Percentiles rank a stretch among this genome's conserved stretches.
phyloP scores from a whole-genome alignment of 2,888 invertebrate species.

The Xylota sylvarum region DNA sequence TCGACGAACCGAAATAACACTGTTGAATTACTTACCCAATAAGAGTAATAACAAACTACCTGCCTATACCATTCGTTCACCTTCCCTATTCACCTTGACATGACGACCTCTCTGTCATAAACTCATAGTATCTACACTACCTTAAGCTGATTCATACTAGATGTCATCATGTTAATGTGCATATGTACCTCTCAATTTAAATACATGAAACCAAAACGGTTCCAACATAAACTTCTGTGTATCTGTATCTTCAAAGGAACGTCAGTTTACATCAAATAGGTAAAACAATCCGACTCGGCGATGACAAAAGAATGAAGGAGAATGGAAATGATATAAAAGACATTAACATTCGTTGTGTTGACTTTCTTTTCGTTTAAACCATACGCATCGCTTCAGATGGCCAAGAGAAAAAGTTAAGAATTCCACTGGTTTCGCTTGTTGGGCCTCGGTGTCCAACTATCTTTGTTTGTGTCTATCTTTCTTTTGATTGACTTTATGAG shows the following conservation, averaged over 20 bases:
- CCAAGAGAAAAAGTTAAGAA: conserved; percentile 26
- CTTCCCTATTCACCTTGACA: conserved; percentile 55
- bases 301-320: conserved; percentile 9
- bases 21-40: conserved; percentile 24
- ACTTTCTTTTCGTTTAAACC: conserved; percentile 66
- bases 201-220: conserved; percentile 1
- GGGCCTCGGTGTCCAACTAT: neutral
- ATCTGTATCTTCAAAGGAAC: neutral
- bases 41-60: conserved; percentile 8
- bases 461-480: neutral
- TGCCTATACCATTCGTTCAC: conserved; percentile 8
- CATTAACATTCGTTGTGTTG: conserved; percentile 46
- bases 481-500: conserved; percentile 1
- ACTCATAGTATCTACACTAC: neutral
- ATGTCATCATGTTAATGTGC: neutral
- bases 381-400: conserved; percentile 11
- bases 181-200: neutral
- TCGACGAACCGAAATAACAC: conserved; percentile 16
- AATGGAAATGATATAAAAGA: conserved; percentile 8
- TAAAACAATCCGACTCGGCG: neutral
- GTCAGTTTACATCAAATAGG: neutral
- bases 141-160: conserved; percentile 25
- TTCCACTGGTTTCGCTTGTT: conserved; percentile 43
- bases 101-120: conserved; percentile 12
- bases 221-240: conserved; percentile 11